A percentile compares a stretch with the other conserved stretches of the same genome.
These are phyloP conservation scores for Characodon lateralis DNA, from an alignment of 2,797 vertebrate species.

Conservation along the genomic window DNA sequence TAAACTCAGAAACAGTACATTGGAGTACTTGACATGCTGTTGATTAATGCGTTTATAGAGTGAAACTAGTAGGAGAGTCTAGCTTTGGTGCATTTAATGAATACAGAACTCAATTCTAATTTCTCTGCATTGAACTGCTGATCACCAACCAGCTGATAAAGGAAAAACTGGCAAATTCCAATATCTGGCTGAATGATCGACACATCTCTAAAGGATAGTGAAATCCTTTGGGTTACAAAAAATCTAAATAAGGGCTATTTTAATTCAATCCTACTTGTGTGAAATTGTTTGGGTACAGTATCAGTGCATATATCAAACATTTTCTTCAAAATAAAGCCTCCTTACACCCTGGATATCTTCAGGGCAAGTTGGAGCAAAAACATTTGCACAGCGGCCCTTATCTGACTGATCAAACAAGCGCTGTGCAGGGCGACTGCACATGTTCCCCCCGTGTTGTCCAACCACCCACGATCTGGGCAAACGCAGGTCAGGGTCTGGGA, in stretches of 20 bases:
- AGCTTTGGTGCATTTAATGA: background rate
- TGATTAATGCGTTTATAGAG: background rate
- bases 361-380: constrained; percentile 29
- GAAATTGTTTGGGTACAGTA: background rate
- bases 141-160: background rate
- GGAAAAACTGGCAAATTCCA: no score
- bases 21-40: background rate
- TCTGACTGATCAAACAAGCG: constrained; percentile 31
- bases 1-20: background rate
- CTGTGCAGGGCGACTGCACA: constrained; percentile 28
- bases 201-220: background rate
- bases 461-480: constrained; percentile 51
- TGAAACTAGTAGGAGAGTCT: background rate
- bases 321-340: background rate
- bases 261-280: background rate
- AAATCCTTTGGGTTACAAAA: background rate
- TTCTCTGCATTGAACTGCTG: background rate
- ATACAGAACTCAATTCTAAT: no score
- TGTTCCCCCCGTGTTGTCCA: constrained; percentile 9
- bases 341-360: constrained; percentile 12
- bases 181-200: background rate
- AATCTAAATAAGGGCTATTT: constrained; percentile 4
- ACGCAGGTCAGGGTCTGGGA: constrained; percentile 40
- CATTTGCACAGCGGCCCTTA: constrained; percentile 37
- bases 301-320: background rate